A percentile compares a stretch with the other conserved stretches of the same genome.
phyloP scores from a whole-genome alignment of 2,888 invertebrate species.

The Galeopsomyia nigrocyanea region DNA sequence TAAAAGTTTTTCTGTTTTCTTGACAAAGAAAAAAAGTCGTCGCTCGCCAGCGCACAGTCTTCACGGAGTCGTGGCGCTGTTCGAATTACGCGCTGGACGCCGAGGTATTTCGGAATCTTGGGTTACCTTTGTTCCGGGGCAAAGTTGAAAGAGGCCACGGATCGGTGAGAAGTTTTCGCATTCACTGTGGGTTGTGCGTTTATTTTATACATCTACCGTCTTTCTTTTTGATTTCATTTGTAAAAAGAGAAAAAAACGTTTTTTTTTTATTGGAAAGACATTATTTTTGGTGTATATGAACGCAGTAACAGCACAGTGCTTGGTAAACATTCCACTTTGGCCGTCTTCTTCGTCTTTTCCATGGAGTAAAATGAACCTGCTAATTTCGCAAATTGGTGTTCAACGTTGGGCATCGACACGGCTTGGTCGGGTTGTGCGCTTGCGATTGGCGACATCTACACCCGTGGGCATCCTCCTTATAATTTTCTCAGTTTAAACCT shows the following conservation, averaged over 20 bases:
- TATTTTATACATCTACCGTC: constrained; percentile 2
- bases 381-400: background rate
- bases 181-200: constrained; percentile 8
- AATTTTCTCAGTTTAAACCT: constrained; percentile 7
- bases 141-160: background rate
- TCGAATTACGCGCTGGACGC: background rate
- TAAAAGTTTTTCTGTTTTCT: constrained; percentile 28
- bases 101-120: constrained; percentile 1
- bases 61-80: constrained; percentile 8
- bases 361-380: background rate
- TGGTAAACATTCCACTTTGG: constrained; percentile 20
- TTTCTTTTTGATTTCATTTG: too few relatives aligned
- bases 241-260: too few relatives aligned
- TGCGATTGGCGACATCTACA: constrained; percentile 37
- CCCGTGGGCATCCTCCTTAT: constrained; percentile 46
- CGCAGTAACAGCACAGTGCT: background rate
- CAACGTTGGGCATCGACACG: constrained; percentile 3
- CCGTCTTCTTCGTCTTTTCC: background rate
- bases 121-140: background rate
- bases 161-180: constrained; percentile 29
- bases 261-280: too few relatives aligned
- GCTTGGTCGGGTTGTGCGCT: constrained; percentile 19
- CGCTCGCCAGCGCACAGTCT: constrained; percentile 29
- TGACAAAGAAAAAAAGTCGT: background rate
- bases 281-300: too few relatives aligned